Evolutionary conservation across 2,113 vertebrate genomes (phyloP), one percentile per base, ranked within the genome.

Genomic region (Verasper variegatus): DNA sequence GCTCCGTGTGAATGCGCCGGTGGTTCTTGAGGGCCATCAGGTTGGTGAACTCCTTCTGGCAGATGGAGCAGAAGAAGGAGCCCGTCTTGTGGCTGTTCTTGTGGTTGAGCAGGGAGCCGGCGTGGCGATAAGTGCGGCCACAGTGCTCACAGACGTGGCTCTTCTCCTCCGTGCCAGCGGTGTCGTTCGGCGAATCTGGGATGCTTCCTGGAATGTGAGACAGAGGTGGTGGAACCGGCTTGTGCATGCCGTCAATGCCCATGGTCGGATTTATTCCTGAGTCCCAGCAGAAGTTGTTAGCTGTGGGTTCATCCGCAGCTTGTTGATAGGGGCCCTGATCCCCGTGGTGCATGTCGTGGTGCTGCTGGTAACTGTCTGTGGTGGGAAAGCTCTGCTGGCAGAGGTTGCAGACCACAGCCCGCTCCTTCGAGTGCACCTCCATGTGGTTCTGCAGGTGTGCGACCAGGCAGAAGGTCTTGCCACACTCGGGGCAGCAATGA

Each of bases 1-100:
- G 95, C 86, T 96, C 95, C 0, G 95, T 94, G 78, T 95, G 95
- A 56, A 95, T 95, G 35, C 94, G 94, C 4, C 90, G 74, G 90
- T 95, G 95, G 92, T 95, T 95, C 88, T 95, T 95, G 26, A 95
- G 92, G 0, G 94, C 93, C 94, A 94, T 94, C 45, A 94, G 89
- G 87, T 95, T 95, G 78, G 90, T 91, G 89, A 95, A 95, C 89
- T 94, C 92, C 45, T 95, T 95, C 72, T 93, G 93, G 87, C 95
- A 95, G 40, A 93, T 82, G 0, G 91, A 84, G 89, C 95, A 95
- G 72, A 84, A 91, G 89, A 93, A 95, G 57, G 89, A 90, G 70
- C 94, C 94, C 0, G 87, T 94, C 84, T 95, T 94, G 91, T 95
- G 95, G 85, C 94, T 94, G 92, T 94, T 94, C 84, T 95, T 94